Evolutionary conservation across 2,888 invertebrate genomes (phyloP).

Genomic region (Aelia acuminata): DNA sequence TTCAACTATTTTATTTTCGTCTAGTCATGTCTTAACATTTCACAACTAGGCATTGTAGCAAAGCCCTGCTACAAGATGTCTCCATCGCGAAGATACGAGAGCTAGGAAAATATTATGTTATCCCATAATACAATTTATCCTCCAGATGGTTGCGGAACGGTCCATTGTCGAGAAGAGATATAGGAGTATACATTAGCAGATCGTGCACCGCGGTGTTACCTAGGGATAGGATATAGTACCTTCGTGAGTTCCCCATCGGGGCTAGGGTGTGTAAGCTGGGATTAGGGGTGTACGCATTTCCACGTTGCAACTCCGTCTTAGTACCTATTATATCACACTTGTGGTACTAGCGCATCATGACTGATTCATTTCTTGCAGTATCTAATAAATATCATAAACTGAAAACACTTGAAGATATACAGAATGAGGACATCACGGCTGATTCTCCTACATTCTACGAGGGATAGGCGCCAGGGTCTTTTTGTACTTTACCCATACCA

Average conservation of each 20-base stretch:
- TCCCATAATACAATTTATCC: not conserved
- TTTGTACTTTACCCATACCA: too few relatives aligned
- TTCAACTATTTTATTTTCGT: not conserved
- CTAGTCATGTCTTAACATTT: not conserved
- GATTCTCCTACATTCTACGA: too few relatives aligned
- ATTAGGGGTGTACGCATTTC: not conserved
- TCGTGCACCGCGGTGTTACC: constrained; percentile 5
- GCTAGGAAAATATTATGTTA: not conserved
- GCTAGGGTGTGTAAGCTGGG: not conserved
- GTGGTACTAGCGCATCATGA: too few relatives aligned
- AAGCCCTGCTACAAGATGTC: not conserved
- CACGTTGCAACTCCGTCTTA: not conserved
- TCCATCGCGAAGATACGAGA: not conserved
- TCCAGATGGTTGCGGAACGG: not conserved
- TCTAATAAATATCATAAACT: too few relatives aligned
- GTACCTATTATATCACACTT: too few relatives aligned
- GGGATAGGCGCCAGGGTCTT: too few relatives aligned
- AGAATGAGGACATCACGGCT: too few relatives aligned
- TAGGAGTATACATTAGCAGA: not conserved
- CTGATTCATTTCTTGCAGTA: too few relatives aligned
- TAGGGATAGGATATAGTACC: not conserved
- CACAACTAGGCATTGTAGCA: not conserved
- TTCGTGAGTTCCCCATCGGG: not conserved
- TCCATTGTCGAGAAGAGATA: not conserved
- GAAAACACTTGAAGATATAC: too few relatives aligned